Evolutionary conservation across 2,888 invertebrate species (phyloP).

Genomic region (Dorcus parallelipipedus): DNA sequence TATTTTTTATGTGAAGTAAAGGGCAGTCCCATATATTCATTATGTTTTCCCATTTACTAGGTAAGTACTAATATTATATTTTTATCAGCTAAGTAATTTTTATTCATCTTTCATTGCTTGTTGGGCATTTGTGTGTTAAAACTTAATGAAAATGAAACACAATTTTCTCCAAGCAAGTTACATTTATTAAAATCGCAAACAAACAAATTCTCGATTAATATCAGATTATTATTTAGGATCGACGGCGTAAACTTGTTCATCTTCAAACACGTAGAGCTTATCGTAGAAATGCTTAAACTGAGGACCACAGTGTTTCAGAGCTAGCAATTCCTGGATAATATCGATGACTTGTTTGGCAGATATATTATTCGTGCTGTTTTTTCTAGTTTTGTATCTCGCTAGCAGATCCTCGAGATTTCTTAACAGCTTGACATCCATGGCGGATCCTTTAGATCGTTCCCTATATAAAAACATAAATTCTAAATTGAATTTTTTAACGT

Average conservation of each 20-base stretch:
- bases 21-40: no score
- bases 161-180: no score
- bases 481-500: no score
- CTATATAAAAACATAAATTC: background rate
- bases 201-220: no score
- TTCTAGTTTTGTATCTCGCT: conserved; percentile 7
- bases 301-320: conserved; percentile 5
- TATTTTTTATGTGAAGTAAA: no score
- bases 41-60: no score
- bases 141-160: no score
- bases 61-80: no score
- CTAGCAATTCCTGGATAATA: conserved; percentile 1
- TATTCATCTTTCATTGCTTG: no score
- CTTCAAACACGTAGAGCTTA: conserved; percentile 6
- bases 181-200: no score
- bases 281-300: conserved; percentile 10
- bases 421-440: background rate
- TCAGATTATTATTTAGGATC: background rate
- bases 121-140: no score
- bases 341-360: conserved; percentile 7
- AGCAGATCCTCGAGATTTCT: background rate
- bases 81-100: no score
- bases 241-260: background rate
- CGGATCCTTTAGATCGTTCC: background rate
- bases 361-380: background rate